phyloP scores from a whole-genome alignment of 2,797 vertebrate species.

The Morelia viridis region DNA sequence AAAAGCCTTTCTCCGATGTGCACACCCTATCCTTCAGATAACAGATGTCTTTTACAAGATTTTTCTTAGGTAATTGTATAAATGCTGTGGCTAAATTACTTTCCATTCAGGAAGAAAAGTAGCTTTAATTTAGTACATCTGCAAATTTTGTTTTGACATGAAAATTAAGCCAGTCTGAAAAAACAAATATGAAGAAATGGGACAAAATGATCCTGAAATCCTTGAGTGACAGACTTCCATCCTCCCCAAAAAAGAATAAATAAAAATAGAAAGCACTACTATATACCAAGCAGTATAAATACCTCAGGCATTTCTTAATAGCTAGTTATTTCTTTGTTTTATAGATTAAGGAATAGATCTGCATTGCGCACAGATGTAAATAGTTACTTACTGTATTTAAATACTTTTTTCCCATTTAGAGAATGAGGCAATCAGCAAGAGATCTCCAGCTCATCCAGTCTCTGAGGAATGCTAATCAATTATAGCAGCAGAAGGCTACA shows the following conservation, averaged over 20 bases:
- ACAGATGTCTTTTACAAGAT: background rate
- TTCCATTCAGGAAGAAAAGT: slow-evolving; percentile 31
- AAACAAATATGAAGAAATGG: background rate
- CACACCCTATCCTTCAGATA: background rate
- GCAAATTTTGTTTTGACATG: slow-evolving; percentile 51
- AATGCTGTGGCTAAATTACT: slow-evolving; percentile 28
- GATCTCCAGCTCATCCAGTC: slow-evolving; percentile 35
- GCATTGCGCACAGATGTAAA: slow-evolving; percentile 34
- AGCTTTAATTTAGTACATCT: slow-evolving; percentile 26
- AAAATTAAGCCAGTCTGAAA: slow-evolving; percentile 43
- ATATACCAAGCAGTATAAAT: slow-evolving; percentile 31
- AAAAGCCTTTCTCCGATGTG: background rate
- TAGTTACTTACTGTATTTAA: slow-evolving; percentile 40
- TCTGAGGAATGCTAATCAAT: slow-evolving; percentile 62
- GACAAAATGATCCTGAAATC: slow-evolving; percentile 43
- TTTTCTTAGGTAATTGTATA: slow-evolving; percentile 40
- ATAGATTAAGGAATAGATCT: slow-evolving; percentile 33
- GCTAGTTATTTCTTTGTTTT: slow-evolving; percentile 1
- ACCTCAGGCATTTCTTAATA: slow-evolving; percentile 9
- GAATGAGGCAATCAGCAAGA: slow-evolving; percentile 10
- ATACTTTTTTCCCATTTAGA: slow-evolving; percentile 35
- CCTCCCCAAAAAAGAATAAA: background rate
- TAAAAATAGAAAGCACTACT: slow-evolving; percentile 11
- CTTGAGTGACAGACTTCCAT: slow-evolving; percentile 37
- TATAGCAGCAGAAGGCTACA: slow-evolving; percentile 55